Conservation (phyloP, 2,113 vertebrate species). For the Synodontis membranacea region DNA sequence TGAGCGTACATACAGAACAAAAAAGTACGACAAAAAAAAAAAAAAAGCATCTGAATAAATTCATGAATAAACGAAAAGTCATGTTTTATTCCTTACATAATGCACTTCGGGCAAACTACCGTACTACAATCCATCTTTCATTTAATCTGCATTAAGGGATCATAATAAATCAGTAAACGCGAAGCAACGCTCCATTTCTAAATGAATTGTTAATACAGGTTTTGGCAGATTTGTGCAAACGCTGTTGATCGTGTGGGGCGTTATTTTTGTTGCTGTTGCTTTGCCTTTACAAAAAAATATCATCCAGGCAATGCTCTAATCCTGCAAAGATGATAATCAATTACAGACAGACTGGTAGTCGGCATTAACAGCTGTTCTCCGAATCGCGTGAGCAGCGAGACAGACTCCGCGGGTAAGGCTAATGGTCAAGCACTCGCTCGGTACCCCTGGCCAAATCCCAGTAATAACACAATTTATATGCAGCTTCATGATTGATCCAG, state of each 20-base stretch:
- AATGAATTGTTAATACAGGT: neutral
- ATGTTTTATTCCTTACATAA: neutral
- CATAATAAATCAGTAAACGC: neutral
- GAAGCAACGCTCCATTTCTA: neutral
- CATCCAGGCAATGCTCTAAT: neutral
- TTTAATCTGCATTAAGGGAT: neutral
- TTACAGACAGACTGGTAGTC: neutral
- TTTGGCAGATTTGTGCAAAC: neutral
- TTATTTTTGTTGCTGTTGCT: neutral
- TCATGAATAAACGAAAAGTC: neutral
- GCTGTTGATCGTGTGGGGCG: neutral
- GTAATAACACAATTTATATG: constrained; percentile 10
- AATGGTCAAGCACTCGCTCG: neutral
- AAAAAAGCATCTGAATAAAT: neutral
- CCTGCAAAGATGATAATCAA: neutral
- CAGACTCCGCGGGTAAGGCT: neutral
- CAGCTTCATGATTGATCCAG: neutral
- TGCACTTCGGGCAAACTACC: neutral
- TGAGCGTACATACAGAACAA: neutral
- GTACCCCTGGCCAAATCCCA: neutral
- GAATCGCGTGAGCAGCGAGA: neutral
- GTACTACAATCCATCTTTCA: neutral
- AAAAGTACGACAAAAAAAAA: neutral
- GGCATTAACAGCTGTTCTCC: neutral
- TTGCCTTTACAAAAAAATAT: too few species aligned